Evolutionary conservation across 2,888 invertebrate species (phyloP).

Genomic region (Thecocarcelia acutangulata): DNA sequence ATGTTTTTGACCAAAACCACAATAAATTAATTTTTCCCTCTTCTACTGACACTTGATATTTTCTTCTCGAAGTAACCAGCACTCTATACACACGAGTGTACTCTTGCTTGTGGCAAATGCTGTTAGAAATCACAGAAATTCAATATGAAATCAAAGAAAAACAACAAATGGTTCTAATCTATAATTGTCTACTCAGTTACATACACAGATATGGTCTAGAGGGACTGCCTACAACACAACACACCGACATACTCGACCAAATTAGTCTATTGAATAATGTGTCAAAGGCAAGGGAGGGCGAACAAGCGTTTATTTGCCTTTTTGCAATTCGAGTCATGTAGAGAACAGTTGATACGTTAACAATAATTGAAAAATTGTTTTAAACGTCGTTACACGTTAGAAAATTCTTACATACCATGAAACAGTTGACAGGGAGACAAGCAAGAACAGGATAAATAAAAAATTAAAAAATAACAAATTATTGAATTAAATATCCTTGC

Average conservation of each 20-base stretch:
- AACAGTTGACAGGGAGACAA: not conserved
- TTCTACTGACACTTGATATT: constrained; percentile 73
- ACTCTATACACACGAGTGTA: not conserved
- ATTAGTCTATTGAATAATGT: constrained; percentile 22
- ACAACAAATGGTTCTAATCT: constrained; percentile 78
- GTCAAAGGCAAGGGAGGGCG: constrained; percentile 19
- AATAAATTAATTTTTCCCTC: constrained; percentile 27
- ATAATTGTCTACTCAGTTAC: constrained; percentile 75
- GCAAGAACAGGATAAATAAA: constrained; percentile 1
- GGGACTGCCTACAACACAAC: constrained; percentile 67
- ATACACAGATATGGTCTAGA: constrained; percentile 71
- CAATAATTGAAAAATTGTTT: constrained; percentile 64
- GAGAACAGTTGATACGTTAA: constrained; percentile 40
- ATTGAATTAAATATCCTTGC: constrained; percentile 40
- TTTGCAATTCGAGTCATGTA: not conserved
- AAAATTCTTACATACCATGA: not conserved
- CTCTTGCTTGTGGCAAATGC: constrained; percentile 8
- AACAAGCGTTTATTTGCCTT: constrained; percentile 1
- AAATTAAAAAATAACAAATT: constrained; percentile 43
- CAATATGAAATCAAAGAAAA: constrained; percentile 56
- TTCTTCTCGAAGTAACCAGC: constrained; percentile 43
- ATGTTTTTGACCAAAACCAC: not conserved
- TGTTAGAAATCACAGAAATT: constrained; percentile 61
- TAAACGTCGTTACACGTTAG: constrained; percentile 46
- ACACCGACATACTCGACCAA: not conserved